A percentile compares a stretch with the other conserved stretches of the same genome.
phyloP scores from a whole-genome alignment of 2,113 vertebrate species.

The Erythrocebus patas region DNA sequence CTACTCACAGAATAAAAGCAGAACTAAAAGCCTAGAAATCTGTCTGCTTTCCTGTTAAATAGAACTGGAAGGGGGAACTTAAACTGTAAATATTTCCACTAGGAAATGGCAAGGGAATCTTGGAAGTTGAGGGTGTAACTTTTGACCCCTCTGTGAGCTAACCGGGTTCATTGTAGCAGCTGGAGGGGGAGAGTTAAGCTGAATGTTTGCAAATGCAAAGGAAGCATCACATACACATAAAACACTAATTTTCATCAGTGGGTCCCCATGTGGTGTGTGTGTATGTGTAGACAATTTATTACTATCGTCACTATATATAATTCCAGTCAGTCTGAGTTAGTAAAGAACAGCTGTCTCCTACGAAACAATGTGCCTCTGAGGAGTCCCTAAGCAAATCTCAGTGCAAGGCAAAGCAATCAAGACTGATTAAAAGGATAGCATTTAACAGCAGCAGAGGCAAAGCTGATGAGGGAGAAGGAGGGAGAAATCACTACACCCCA shows the following conservation, averaged over 20 bases:
- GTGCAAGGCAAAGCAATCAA: conserved; percentile 54
- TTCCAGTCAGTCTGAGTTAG: conserved; percentile 15
- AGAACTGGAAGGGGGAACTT: not conserved
- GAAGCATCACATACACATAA: conserved; percentile 15
- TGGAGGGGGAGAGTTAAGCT: not conserved
- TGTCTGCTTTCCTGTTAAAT: not conserved
- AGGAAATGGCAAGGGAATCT: not conserved
- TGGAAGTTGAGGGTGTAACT: not conserved
- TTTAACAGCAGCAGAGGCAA: conserved; percentile 25
- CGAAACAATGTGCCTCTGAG: conserved; percentile 59
- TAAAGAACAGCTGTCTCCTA: conserved; percentile 71
- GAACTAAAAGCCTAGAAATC: conserved; percentile 4
- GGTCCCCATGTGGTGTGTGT: conserved; percentile 39
- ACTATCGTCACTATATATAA: conserved; percentile 64
- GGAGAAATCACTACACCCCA: not conserved
- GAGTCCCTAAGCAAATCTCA: conserved; percentile 53
- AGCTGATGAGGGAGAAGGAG: not conserved
- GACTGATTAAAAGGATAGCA: conserved; percentile 66
- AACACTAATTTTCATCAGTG: conserved; percentile 50
- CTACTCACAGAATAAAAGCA: not conserved
- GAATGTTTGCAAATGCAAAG: conserved; percentile 45
- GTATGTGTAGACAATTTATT: conserved; percentile 51
- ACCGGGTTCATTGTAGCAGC: not conserved
- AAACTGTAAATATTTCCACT: not conserved
- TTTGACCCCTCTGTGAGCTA: not conserved